Conservation (phyloP, 2,888 invertebrate species). For the Lordiphosa andalusiaca region DNA sequence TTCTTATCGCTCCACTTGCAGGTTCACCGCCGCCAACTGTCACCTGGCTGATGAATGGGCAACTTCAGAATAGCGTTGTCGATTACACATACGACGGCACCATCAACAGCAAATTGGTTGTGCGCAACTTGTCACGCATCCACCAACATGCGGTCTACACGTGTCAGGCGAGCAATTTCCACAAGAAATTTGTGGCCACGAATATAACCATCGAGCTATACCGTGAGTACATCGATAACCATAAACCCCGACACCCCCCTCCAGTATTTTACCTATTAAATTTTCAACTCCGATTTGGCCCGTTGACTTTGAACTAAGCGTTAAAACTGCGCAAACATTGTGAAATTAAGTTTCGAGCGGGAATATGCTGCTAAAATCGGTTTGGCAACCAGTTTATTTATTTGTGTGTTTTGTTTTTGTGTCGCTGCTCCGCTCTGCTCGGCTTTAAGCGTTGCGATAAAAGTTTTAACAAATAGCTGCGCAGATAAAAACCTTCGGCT, state of each 20-base stretch:
- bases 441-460: constrained; percentile 65
- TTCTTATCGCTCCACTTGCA: constrained; percentile 64
- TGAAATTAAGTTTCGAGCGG: constrained; percentile 37
- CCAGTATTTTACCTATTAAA: neutral
- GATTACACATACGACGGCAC: constrained; percentile 80
- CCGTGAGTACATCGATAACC: constrained; percentile 83
- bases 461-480: constrained; percentile 71
- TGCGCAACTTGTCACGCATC: constrained; percentile 84
- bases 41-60: constrained; percentile 88
- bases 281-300: constrained; percentile 6
- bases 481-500: constrained; percentile 53
- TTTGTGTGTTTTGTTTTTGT: constrained; percentile 30
- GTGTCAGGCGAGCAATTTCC: constrained; percentile 87
- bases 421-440: constrained; percentile 21
- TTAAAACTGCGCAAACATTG: neutral
- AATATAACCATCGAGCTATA: constrained; percentile 88
- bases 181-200: constrained; percentile 84
- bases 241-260: neutral
- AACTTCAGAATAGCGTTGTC: constrained; percentile 80
- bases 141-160: constrained; percentile 88
- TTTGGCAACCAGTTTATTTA: constrained; percentile 56
- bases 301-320: neutral
- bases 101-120: constrained; percentile 83
- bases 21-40: constrained; percentile 88
- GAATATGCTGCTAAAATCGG: constrained; percentile 56